Conservation (phyloP, 2,888 invertebrate genomes). For the Orchesella flavescens region DNA sequence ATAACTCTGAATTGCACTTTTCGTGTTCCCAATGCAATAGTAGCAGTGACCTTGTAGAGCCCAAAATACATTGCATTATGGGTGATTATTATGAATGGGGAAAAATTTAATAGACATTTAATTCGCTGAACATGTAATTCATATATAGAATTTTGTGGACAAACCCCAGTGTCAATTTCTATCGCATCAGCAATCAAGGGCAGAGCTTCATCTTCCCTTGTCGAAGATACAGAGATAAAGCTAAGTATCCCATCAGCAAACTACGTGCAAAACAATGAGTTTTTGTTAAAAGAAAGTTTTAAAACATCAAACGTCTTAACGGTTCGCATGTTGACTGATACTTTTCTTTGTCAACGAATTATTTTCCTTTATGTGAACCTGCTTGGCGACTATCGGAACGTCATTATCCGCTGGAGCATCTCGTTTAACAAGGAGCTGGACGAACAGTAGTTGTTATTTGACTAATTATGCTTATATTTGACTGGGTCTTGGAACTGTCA, state of each 20-base stretch:
- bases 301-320: no score
- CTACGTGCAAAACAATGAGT: constrained; percentile 67
- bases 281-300: constrained; percentile 49
- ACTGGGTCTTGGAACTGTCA: background rate
- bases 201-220: constrained; percentile 59
- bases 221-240: constrained; percentile 61
- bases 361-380: no score
- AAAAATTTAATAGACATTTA: no score
- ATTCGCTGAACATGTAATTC: no score
- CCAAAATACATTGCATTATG: constrained; percentile 65
- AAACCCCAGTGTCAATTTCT: constrained; percentile 47
- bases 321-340: no score
- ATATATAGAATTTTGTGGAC: no score
- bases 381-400: no score
- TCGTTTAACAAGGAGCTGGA: constrained; percentile 38
- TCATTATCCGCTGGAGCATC: constrained; percentile 39
- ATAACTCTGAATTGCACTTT: constrained; percentile 59
- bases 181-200: constrained; percentile 58
- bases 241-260: no score
- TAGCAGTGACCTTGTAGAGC: constrained; percentile 66
- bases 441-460: background rate
- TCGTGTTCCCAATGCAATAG: constrained; percentile 41
- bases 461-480: background rate
- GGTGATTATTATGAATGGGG: no score
- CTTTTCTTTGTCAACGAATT: no score